Percentiles rank a stretch among this genome's conserved stretches.
Evolutionary conservation across 2,888 invertebrate species (phyloP).

Genomic region (Syrphus vitripennis): DNA sequence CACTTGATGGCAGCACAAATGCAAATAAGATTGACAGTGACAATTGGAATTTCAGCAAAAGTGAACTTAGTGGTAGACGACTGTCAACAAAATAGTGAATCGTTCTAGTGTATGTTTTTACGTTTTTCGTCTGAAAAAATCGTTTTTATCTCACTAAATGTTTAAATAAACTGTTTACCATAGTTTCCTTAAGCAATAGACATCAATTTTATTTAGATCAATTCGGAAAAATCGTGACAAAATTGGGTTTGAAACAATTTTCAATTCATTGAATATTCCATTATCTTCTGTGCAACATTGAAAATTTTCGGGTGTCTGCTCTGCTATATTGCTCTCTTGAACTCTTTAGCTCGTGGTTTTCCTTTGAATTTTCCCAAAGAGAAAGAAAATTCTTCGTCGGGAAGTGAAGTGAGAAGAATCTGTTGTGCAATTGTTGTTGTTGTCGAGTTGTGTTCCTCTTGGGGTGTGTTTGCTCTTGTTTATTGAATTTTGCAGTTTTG

Average conservation of each 20-base stretch:
- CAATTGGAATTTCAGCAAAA: constrained; percentile 61
- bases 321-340: constrained; percentile 12
- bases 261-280: constrained; percentile 52
- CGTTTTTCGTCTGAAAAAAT: constrained; percentile 41
- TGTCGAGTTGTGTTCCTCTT: constrained; percentile 46
- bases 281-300: constrained; percentile 62
- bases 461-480: constrained; percentile 71
- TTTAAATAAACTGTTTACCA: background rate
- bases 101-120: constrained; percentile 36
- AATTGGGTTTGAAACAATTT: constrained; percentile 38
- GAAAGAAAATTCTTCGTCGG: constrained; percentile 34
- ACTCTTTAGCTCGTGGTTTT: background rate
- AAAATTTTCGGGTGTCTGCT: constrained; percentile 69
- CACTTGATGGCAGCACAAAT: constrained; percentile 48
- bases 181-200: background rate
- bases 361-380: constrained; percentile 38
- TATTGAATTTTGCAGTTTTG: constrained; percentile 64
- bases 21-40: constrained; percentile 41
- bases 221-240: background rate
- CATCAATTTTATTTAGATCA: background rate
- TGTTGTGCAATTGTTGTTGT: constrained; percentile 55
- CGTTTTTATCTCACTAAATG: constrained; percentile 3
- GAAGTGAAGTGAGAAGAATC: constrained; percentile 39
- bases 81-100: constrained; percentile 64
- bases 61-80: constrained; percentile 55